Conservation (phyloP, 2,797 vertebrate species). For the Euphonia xanthogaster region DNA sequence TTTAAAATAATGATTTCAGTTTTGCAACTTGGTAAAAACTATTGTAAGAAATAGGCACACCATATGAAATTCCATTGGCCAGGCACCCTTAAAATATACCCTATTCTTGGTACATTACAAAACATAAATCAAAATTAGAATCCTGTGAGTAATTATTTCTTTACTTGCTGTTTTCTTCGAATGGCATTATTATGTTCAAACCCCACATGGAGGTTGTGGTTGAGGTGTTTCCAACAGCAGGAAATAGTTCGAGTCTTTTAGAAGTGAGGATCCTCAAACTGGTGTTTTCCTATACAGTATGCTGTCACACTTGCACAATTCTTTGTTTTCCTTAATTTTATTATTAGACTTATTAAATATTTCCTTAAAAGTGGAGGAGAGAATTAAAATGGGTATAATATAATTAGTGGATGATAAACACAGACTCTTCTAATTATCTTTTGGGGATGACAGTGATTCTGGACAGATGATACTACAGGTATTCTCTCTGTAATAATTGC, state of each 20-base stretch:
- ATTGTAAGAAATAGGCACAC: background rate
- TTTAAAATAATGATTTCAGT: constrained; percentile 42
- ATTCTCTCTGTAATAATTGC: background rate
- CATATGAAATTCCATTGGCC: background rate
- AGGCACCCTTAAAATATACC: background rate
- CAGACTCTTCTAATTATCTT: background rate
- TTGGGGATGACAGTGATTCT: background rate
- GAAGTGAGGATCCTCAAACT: background rate
- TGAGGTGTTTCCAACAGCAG: background rate
- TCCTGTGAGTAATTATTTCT: background rate
- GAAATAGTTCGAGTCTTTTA: background rate
- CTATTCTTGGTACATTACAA: background rate
- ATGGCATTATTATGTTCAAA: background rate
- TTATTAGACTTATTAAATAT: background rate
- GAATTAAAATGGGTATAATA: background rate
- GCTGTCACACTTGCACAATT: background rate
- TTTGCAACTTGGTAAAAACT: constrained; percentile 1
- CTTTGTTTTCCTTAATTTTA: background rate
- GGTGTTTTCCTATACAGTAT: background rate
- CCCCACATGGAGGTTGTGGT: background rate
- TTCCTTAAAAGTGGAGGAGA: background rate
- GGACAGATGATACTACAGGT: background rate
- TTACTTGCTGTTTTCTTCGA: background rate
- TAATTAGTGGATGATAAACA: background rate
- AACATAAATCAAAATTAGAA: constrained; percentile 48